phyloP scores from a whole-genome alignment of 2,113 vertebrate genomes.

The Semicossyphus pulcher region DNA sequence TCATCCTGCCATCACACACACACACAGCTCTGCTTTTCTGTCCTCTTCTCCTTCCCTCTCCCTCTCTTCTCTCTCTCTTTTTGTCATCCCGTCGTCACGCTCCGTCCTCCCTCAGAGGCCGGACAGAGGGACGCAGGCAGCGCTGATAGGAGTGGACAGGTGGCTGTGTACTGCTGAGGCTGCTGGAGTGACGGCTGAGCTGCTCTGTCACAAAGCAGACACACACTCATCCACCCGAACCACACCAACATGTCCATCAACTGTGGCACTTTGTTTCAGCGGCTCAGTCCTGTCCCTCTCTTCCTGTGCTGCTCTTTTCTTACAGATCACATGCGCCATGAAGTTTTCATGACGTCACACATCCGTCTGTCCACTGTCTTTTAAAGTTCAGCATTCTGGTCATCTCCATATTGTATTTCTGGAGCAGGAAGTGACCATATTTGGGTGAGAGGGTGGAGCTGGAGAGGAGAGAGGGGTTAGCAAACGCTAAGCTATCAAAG shows the following conservation, averaged over 20 bases:
- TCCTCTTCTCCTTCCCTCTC: slow-evolving; percentile 47
- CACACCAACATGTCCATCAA: slow-evolving; percentile 61
- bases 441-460: no score
- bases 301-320: slow-evolving; percentile 45
- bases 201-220: slow-evolving; percentile 60
- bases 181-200: slow-evolving; percentile 60
- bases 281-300: slow-evolving; percentile 38
- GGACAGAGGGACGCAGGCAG: slow-evolving; percentile 52
- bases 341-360: no score
- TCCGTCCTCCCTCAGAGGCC: slow-evolving; percentile 58
- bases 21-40: background rate
- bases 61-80: slow-evolving; percentile 43
- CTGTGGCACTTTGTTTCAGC: slow-evolving; percentile 31
- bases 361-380: no score
- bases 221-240: slow-evolving; percentile 31
- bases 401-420: no score
- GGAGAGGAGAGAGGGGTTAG: no score
- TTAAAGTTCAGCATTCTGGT: no score
- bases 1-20: slow-evolving; percentile 38
- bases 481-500: no score
- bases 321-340: no score
- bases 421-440: no score
- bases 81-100: slow-evolving; percentile 67
- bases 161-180: slow-evolving; percentile 53
- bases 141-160: slow-evolving; percentile 73